Conservation (phyloP, 2,888 invertebrate genomes). For the Scaptomyza reducta region DNA sequence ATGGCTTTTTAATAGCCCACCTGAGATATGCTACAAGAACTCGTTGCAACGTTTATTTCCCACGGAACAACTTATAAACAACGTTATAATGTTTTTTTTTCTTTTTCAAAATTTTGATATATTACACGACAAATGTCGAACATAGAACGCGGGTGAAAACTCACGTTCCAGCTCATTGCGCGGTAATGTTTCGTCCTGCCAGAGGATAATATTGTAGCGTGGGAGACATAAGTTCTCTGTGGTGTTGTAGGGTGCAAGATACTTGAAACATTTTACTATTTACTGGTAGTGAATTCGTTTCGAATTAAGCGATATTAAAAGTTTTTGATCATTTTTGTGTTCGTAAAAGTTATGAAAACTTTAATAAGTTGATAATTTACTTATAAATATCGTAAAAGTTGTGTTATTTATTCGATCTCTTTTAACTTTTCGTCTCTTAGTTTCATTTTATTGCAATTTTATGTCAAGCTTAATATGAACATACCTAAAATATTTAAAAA, state of each 20-base stretch:
- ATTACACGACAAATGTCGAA: conserved; percentile 66
- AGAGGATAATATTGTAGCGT: conserved; percentile 62
- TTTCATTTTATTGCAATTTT: no score
- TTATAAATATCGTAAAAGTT: no score
- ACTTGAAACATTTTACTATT: not conserved
- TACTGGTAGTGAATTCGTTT: not conserved
- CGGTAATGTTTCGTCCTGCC: conserved; percentile 46
- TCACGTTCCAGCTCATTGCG: conserved; percentile 67
- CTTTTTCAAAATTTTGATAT: conserved; percentile 65
- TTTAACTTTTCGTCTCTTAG: no score
- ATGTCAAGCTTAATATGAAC: no score
- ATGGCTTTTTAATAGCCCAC: conserved; percentile 72
- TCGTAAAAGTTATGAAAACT: no score
- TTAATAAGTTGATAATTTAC: no score
- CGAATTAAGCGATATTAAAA: not conserved
- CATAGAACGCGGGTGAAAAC: conserved; percentile 17
- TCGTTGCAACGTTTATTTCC: conserved; percentile 45
- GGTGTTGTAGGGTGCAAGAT: conserved; percentile 1
- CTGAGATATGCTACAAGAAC: conserved; percentile 12
- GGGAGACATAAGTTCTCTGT: conserved; percentile 44
- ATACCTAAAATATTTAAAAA: no score
- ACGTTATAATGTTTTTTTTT: conserved; percentile 14
- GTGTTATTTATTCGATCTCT: no score
- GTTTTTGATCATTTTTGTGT: no score
- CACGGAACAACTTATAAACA: conserved; percentile 52